These are phyloP conservation scores for Melitaea athalia DNA, from an alignment of 2,888 invertebrate species.

Conservation along the genomic window DNA sequence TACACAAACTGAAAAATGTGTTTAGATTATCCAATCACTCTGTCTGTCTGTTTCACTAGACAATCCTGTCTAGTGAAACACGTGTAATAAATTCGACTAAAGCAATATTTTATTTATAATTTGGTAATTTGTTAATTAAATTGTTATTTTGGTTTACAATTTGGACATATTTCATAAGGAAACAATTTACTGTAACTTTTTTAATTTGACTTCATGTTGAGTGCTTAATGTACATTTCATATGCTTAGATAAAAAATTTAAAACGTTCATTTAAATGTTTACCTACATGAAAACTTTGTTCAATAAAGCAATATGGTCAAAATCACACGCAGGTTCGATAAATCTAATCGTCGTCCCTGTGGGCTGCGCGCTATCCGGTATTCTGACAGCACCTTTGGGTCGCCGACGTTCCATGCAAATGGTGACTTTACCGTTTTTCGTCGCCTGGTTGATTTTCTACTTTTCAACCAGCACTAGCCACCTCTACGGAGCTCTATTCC, in stretches of 20 bases:
- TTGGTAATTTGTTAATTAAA: too few relatives aligned
- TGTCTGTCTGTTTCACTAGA: too few relatives aligned
- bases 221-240: too few relatives aligned
- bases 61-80: too few relatives aligned
- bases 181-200: too few relatives aligned
- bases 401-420: conserved; percentile 89
- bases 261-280: neutral
- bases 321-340: conserved; percentile 84
- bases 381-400: conserved; percentile 87
- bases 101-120: too few relatives aligned
- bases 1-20: too few relatives aligned
- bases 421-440: conserved; percentile 87
- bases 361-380: conserved; percentile 89
- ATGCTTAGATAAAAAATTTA: neutral
- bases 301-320: neutral
- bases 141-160: too few relatives aligned
- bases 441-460: conserved; percentile 88
- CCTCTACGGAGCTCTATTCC: conserved; percentile 86
- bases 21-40: too few relatives aligned
- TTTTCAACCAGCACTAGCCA: conserved; percentile 84
- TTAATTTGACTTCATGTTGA: too few relatives aligned
- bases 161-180: too few relatives aligned
- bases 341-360: conserved; percentile 90
- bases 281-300: neutral
- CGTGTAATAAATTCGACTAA: too few relatives aligned